Conservation (phyloP, 1,140 invertebrate species). For the Euura saliciscinereae region DNA sequence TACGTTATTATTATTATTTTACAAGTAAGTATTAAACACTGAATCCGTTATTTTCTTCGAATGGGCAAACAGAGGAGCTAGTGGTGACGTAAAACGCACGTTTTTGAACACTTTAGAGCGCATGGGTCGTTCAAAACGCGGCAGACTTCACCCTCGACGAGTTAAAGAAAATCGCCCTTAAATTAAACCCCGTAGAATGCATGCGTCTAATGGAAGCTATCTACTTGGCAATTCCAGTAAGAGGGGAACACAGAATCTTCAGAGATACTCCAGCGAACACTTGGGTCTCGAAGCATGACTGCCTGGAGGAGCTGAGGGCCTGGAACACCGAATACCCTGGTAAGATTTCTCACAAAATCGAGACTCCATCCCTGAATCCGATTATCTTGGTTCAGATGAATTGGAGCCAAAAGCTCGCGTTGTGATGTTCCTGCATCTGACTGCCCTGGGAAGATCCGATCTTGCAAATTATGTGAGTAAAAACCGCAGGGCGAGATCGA, state of each 20-base stretch:
- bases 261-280: constrained; percentile 5
- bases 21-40: not conserved
- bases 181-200: constrained; percentile 27
- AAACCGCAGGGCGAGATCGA: not conserved
- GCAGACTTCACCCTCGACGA: constrained; percentile 22
- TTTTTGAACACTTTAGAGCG: constrained; percentile 12
- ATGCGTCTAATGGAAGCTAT: constrained; percentile 24
- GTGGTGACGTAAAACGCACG: not conserved
- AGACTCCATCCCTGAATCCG: not conserved
- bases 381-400: constrained; percentile 4
- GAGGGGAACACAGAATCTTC: constrained; percentile 9
- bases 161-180: constrained; percentile 20
- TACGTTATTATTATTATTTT: constrained; percentile 26
- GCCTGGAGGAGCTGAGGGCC: constrained; percentile 22
- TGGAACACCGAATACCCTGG: constrained; percentile 28
- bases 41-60: no score
- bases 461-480: constrained; percentile 24
- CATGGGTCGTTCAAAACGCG: constrained; percentile 18
- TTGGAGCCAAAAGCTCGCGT: constrained; percentile 17
- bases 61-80: not conserved
- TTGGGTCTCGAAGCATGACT: constrained; percentile 18
- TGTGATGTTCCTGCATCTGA: constrained; percentile 15
- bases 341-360: not conserved
- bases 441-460: constrained; percentile 19
- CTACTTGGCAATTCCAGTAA: constrained; percentile 21